These are phyloP conservation scores for Glaucomys volans DNA, from an alignment of 2,113 vertebrate species.

Conservation along the genomic window DNA sequence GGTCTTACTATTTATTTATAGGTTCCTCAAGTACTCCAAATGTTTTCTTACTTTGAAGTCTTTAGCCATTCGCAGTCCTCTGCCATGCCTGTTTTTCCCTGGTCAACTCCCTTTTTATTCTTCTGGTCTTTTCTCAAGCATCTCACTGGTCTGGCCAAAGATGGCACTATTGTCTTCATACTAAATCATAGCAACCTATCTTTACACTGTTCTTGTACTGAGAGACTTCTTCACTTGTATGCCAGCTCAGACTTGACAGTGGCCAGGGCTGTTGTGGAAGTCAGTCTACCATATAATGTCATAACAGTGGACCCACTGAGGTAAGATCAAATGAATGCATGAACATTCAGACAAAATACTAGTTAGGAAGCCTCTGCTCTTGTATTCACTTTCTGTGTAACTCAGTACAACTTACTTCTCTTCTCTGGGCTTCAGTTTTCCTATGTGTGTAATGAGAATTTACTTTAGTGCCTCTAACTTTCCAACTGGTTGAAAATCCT, in stretches of 20 bases:
- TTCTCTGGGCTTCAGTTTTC: background rate
- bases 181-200: too few species aligned
- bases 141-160: background rate
- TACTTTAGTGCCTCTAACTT: background rate
- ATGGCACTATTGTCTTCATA: background rate
- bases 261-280: background rate
- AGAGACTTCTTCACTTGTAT: background rate
- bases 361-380: background rate
- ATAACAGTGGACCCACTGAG: too few species aligned
- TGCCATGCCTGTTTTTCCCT: too few species aligned
- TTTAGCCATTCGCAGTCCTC: background rate
- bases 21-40: background rate
- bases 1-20: background rate
- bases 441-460: background rate
- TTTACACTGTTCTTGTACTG: fast-evolving
- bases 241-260: background rate
- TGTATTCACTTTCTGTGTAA: background rate
- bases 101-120: background rate
- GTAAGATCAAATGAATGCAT: background rate
- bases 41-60: background rate
- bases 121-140: background rate
- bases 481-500: background rate
- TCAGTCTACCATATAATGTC: background rate
- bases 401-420: background rate
- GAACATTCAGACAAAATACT: background rate